Evolutionary conservation across 1,140 invertebrate species (phyloP).

Genomic region (Papilio polytes): DNA sequence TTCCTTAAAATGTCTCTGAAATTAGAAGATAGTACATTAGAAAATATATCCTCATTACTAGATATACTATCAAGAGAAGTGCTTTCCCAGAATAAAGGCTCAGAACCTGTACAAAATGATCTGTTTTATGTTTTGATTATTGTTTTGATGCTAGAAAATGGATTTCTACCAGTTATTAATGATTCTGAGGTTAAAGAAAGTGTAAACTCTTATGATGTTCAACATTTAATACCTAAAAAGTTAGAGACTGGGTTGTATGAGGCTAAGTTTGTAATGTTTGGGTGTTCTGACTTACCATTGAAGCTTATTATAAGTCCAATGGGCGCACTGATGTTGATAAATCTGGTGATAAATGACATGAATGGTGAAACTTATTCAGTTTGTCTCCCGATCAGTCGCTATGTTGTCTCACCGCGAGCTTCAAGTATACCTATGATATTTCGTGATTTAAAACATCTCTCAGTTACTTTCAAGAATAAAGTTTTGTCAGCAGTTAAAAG

Average conservation of each 20-base stretch:
- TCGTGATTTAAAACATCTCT: conserved; percentile 66
- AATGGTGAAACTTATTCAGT: conserved; percentile 67
- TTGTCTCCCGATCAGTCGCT: conserved; percentile 64
- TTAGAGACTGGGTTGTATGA: conserved; percentile 54
- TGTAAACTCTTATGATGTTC: conserved; percentile 44
- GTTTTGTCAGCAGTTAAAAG: conserved; percentile 68
- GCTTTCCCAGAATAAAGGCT: conserved; percentile 45
- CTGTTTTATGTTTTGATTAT: conserved; percentile 64
- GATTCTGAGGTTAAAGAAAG: conserved; percentile 44
- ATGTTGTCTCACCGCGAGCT: conserved; percentile 62
- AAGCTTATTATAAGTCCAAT: conserved; percentile 69
- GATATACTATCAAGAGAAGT: conserved; percentile 57
- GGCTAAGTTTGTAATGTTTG: conserved; percentile 60
- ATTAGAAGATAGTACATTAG: conserved; percentile 64
- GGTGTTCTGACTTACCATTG: conserved; percentile 54
- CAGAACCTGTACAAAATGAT: conserved; percentile 63
- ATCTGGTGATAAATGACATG: conserved; percentile 62
- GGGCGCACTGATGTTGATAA: conserved; percentile 59
- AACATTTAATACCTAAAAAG: conserved; percentile 57
- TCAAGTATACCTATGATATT: conserved; percentile 68
- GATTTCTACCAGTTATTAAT: conserved; percentile 54
- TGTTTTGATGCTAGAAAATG: conserved; percentile 69
- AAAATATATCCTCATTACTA: conserved; percentile 57
- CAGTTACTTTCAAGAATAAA: conserved; percentile 65
- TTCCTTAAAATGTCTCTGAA: conserved; percentile 56